Base-by-base conservation (phyloP, 2,113 vertebrate species). In the Paramormyrops kingsleyae region DNA sequence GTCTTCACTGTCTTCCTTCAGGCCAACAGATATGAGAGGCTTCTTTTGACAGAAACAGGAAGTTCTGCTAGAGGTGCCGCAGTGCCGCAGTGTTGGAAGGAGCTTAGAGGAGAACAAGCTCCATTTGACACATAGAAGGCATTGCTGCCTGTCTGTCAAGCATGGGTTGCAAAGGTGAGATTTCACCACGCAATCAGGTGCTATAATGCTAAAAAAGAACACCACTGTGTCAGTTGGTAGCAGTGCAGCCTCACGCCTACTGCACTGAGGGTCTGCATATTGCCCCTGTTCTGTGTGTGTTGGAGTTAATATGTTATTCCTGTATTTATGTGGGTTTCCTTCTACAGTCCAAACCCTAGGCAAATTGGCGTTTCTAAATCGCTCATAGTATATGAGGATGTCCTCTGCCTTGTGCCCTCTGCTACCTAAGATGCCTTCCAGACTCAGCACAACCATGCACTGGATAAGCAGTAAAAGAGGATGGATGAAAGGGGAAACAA, bases 31-130 rank as follows among this genome's bases (percentile, higher is more conserved):
- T 19, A 88, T 35, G 44, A 12, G 9, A 52, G 87, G 17, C 85
- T 35, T 87, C 49, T 52, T 12, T 35, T 31, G 52, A 88, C 85
- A 56, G 85, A 49, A 88, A 62, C 35, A 88, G 87, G 87, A 56
- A 21, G 53, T 88, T 31, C 74, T 77, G 35, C 10, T 77, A 31
- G 70, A 31, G n/a, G n/a, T n/a, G n/a, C n/a, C n/a, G 35, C 74
- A 17, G 27, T 77, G 74, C 27, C 13, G 1, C 35, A 77, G 70
- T 31, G 31, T 47, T 47, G 21, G 42, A 59, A 47, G 10, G 24
- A 70, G 59, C 66, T 39, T 59, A 56, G 39, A 88, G 87, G 19
- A 74, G 59, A 56, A 70, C 19, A 74, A 88, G 56, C 44, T 47
- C 5, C 9, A n/a, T 70, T 88, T 46, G 53, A 46, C 9, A 15